Base-by-base conservation (phyloP, 2,888 invertebrate genomes). In the Lithosia quadra region DNA sequence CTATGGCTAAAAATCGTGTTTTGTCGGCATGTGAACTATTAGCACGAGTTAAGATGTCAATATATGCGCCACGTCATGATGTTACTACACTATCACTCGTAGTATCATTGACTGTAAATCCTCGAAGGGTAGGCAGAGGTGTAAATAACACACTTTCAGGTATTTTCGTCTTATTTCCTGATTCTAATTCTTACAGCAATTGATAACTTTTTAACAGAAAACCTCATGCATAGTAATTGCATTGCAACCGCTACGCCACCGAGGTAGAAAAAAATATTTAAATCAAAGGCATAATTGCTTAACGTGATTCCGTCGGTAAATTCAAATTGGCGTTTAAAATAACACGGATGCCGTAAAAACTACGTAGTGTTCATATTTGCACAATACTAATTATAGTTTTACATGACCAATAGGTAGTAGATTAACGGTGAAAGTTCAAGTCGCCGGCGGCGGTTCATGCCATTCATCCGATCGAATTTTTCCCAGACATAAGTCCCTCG, bases 361-460 rank as follows among this genome's bases (percentile, higher is more conserved):
- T 24, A 10, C 36, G 33, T 49, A 24, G 24, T 5, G 18, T 7
- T 7, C 18, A 43, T 18, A 7, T 43, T 49, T 49, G 49, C 49
- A n/a, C 49, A 49, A n/a, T 49, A n/a, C 49, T 49, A 15, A 39
- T 5, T 39, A 18, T 3, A 43, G 8, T 49, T 49, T 1, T 18
- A 49, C 18, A 49, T 4, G 33, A n/a, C 21, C 36, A 39, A 4
- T 59, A 34, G 59, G n/a, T 43, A 61, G 49, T 59, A 67, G 65
- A 61, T 57, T 69, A 69, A 68, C 67, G 72, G 79, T 70, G 80
- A 81, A 79, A 81, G 82, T 80, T 80, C 77, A 76, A 39, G 18
- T 43, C 33, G 39, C 33, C 68, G 65, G 67, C 49, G 39, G 28
- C 68, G 63, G 69, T 71, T 73, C 69, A 72, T 39, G 58, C 60